Conservation (phyloP, 2,797 vertebrate species). For the Vespertilio murinus region DNA sequence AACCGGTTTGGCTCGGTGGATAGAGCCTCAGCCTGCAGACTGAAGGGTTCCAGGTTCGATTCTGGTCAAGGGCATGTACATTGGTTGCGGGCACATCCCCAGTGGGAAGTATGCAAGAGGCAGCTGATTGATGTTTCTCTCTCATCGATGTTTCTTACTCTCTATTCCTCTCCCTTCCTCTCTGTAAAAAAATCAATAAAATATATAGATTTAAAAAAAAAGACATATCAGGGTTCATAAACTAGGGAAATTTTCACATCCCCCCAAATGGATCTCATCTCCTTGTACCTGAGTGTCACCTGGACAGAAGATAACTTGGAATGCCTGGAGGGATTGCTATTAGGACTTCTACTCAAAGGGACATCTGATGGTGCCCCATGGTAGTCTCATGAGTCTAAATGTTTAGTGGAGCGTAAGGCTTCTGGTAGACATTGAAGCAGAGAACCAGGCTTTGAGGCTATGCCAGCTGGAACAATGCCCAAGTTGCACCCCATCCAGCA, state of each 20-base stretch:
- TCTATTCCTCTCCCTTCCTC: too few relatives aligned
- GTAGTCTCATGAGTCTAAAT: not conserved
- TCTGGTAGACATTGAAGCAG: not conserved
- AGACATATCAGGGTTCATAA: not conserved
- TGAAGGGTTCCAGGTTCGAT: too few relatives aligned
- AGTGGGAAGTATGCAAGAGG: too few relatives aligned
- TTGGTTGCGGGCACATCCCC: too few relatives aligned
- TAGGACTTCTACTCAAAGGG: not conserved
- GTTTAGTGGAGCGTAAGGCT: not conserved
- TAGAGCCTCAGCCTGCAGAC: too few relatives aligned
- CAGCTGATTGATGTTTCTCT: too few relatives aligned
- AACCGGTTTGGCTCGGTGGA: too few relatives aligned
- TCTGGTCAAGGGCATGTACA: too few relatives aligned
- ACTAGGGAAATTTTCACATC: not conserved
- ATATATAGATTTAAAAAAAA: not conserved
- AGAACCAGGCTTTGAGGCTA: not conserved
- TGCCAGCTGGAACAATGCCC: not conserved
- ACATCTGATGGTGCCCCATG: not conserved
- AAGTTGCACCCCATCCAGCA: not conserved
- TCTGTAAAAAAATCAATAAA: too few relatives aligned
- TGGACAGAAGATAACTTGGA: not conserved
- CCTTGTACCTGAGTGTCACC: not conserved
- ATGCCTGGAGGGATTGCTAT: not conserved
- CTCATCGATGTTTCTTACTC: too few relatives aligned
- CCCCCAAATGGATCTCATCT: not conserved